Percentiles rank a stretch among this genome's conserved stretches.
Conservation (phyloP, 2,113 vertebrate genomes). For the Halichoerus grypus region DNA sequence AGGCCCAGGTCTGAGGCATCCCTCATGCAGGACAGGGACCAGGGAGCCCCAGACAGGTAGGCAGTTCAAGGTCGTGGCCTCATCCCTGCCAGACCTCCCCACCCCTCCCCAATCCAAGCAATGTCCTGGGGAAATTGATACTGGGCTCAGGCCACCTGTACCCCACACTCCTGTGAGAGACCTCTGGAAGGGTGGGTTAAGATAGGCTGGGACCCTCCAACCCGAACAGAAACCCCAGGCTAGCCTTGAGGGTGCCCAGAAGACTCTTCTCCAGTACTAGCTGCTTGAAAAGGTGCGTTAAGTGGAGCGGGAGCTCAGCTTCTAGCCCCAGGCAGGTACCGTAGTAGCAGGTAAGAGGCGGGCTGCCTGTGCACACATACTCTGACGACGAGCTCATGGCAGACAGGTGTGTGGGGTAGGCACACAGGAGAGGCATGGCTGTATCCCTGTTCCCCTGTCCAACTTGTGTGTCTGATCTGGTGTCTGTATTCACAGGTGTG, state of each 20-base stretch:
- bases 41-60: background rate
- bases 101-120: background rate
- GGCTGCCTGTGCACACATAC: background rate
- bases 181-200: background rate
- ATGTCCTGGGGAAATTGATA: background rate
- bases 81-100: background rate
- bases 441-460: background rate
- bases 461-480: background rate
- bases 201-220: background rate
- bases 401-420: background rate
- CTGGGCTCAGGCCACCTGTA: background rate
- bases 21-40: background rate
- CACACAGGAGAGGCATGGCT: background rate
- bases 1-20: background rate
- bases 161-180: background rate
- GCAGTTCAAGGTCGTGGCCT: background rate
- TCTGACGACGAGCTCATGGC: accelerated
- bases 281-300: background rate
- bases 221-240: background rate
- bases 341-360: background rate
- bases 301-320: background rate
- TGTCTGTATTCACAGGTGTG: background rate
- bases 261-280: background rate
- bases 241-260: background rate
- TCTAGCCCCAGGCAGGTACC: background rate